Evolutionary conservation across 2,797 vertebrate genomes (phyloP).

Genomic region (Acipenser oxyrinchus): DNA sequence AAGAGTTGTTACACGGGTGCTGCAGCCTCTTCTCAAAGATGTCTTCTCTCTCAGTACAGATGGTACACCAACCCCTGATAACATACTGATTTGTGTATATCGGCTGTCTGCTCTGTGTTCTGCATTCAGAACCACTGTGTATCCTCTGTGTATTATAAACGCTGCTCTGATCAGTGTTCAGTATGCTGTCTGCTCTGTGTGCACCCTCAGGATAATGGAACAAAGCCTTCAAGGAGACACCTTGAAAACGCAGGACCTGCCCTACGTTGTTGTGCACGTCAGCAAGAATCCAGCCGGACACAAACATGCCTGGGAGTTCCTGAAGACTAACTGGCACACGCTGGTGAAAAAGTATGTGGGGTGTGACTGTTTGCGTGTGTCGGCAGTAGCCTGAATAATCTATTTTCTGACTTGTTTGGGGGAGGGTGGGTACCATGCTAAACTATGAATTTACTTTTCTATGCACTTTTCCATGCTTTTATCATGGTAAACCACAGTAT

Average conservation of each 20-base stretch:
- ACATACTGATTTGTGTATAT: no score
- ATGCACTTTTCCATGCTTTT: no score
- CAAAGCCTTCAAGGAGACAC: conserved; percentile 70
- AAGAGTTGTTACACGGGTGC: no score
- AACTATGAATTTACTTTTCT: no score
- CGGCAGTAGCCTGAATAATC: no score
- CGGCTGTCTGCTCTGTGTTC: no score
- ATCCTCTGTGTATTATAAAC: neutral
- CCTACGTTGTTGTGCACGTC: conserved; percentile 52
- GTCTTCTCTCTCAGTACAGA: no score
- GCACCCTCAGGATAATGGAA: conserved; percentile 71
- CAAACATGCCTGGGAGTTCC: conserved; percentile 73
- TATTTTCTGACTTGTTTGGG: no score
- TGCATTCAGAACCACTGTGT: neutral
- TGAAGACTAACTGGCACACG: conserved; percentile 69
- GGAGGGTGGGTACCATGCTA: no score
- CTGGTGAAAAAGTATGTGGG: conserved; percentile 73
- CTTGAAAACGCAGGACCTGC: conserved; percentile 82
- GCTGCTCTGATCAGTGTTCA: neutral
- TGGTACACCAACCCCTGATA: no score
- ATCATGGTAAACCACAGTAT: no score
- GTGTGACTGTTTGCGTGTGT: neutral
- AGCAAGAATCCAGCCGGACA: conserved; percentile 70
- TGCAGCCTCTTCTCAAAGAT: no score
- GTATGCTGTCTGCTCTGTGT: neutral